Conservation (phyloP, 2,113 vertebrate species). For the Corythornis cristatus region DNA sequence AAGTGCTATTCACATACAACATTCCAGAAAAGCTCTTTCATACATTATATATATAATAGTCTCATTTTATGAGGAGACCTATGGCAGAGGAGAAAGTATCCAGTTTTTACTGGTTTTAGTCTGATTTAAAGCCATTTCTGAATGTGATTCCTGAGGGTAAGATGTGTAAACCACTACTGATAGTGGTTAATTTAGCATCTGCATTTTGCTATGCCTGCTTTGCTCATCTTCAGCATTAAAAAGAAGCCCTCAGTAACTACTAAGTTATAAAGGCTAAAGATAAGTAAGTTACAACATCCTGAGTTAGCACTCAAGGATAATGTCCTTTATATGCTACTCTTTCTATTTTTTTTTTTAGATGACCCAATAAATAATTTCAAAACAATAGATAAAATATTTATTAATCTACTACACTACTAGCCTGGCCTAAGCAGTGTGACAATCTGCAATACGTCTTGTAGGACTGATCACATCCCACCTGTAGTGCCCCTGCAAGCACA, state of each 20-base stretch:
- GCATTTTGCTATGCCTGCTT: neutral
- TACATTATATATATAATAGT: neutral
- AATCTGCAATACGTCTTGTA: fast-evolving
- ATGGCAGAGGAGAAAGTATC: neutral
- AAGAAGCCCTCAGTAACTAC: neutral
- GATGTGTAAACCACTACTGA: neutral
- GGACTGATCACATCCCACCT: neutral
- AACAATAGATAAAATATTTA: neutral
- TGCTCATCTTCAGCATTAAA: neutral
- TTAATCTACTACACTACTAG: neutral
- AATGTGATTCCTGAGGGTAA: neutral
- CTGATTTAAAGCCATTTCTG: neutral
- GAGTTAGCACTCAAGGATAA: neutral
- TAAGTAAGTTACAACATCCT: neutral
- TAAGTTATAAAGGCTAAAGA: neutral
- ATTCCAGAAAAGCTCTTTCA: neutral
- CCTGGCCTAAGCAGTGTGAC: neutral
- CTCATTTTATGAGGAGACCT: neutral
- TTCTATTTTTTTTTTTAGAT: neutral
- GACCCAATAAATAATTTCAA: neutral
- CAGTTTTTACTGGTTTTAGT: neutral
- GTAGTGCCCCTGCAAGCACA: neutral
- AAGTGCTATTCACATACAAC: neutral
- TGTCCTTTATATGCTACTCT: neutral
- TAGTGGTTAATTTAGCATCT: neutral